Percentiles rank a stretch among this genome's conserved stretches.
Evolutionary conservation across 2,888 invertebrate genomes (phyloP).

Genomic region (Meteorus cinctellus): DNA sequence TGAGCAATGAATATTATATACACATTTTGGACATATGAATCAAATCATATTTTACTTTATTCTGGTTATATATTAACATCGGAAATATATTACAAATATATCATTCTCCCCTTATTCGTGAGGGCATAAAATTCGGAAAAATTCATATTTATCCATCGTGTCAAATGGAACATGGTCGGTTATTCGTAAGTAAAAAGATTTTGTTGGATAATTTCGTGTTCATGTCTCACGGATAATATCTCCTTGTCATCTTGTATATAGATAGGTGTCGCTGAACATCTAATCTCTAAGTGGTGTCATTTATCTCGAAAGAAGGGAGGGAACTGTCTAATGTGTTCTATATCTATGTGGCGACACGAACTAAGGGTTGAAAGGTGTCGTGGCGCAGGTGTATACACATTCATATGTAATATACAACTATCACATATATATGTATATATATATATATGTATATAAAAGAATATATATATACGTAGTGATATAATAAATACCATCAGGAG

Average conservation of each 20-base stretch:
- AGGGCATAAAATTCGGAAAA: neutral
- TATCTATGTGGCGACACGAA: neutral
- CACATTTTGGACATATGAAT: no score
- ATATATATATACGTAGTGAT: neutral
- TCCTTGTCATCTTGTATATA: slow-evolving; percentile 49
- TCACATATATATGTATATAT: neutral
- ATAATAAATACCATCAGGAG: neutral
- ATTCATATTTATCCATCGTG: neutral
- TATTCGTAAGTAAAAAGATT: slow-evolving; percentile 2
- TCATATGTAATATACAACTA: neutral
- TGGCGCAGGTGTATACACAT: neutral
- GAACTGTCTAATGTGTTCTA: slow-evolving; percentile 51
- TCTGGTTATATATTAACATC: no score
- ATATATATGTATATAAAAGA: neutral
- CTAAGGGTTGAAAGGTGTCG: slow-evolving; percentile 12
- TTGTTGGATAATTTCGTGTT: slow-evolving; percentile 16
- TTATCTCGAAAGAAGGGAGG: slow-evolving; percentile 58
- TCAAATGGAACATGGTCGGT: neutral
- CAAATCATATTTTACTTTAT: no score
- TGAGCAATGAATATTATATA: no score
- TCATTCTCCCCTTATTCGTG: neutral
- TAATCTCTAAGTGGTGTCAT: slow-evolving; percentile 66
- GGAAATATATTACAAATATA: no score
- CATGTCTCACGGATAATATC: slow-evolving; percentile 28
- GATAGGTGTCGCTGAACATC: slow-evolving; percentile 57